Evolutionary conservation across 2,888 invertebrate genomes (phyloP), one percentile per base, ranked within the genome.

Genomic region (Melanostoma scalare): DNA sequence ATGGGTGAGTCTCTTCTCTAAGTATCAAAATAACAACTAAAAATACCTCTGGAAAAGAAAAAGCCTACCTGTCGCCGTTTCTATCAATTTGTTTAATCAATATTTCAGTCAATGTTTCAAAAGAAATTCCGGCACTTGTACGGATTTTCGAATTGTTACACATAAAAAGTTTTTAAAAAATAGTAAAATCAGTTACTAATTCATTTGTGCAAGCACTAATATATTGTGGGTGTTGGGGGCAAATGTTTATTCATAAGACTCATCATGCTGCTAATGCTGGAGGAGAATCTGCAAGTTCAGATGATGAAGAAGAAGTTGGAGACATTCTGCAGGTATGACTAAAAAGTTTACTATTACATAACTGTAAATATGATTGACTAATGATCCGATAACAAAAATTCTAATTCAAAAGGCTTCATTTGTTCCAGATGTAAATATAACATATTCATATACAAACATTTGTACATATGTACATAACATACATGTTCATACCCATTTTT

Each of bases 191-290:
- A 36, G 3, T 33, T 6, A 36, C 36, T 36, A 42, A 68, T 85
- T 85, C 80, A 80, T 85, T 85, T 85, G 85, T 85, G 85, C 72
- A 74, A 60, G 44, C 33, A 30, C 53, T 20, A 10, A n/a, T 50
- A 31, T 10, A 10, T 10, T 60, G 53, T 56, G 61, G 30, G 61
- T 52, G 67, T 33, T 40, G 44, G 6, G 30, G 3, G 4, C 38
- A 88, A 87, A 94, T 94, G 94, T 94, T 94, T 88, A 93, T 94
- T 76, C 92, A 92, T 87, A 93, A 93, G 68, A 92, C 87, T 71
- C 88, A 90, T 68, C 88, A 89, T 87, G 90, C 92, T 53, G 91
- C 91, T 82, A 92, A 92, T 52, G 88, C 86, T 81, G 88, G 87
- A 48, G 88, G 84, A 9, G 93, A 92, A n/a, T 92, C 93, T 58